Conservation (phyloP, 2,113 vertebrate species). For the Sterna hirundo region DNA sequence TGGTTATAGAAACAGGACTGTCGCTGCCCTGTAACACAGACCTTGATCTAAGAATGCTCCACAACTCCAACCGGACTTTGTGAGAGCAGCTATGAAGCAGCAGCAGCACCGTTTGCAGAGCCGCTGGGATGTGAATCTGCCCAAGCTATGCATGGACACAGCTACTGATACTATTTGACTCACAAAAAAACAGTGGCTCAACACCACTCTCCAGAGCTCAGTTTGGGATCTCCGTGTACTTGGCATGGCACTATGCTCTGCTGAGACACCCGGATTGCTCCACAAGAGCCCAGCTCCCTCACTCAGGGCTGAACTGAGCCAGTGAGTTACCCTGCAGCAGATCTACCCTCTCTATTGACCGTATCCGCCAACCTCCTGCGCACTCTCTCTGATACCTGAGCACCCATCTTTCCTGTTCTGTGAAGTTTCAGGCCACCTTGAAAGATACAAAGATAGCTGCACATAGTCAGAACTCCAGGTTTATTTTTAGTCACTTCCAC, state of each 20-base stretch:
- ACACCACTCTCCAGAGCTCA: neutral
- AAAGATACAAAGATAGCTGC: neutral
- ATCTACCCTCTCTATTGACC: neutral
- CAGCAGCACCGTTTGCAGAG: neutral
- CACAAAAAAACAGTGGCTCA: neutral
- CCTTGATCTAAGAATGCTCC: neutral
- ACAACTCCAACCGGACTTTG: no score
- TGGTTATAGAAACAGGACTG: neutral
- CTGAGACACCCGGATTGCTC: neutral
- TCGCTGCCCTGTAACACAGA: neutral
- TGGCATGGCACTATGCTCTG: neutral
- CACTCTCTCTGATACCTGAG: neutral
- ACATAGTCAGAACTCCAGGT: neutral
- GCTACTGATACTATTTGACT: neutral
- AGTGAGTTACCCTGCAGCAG: neutral
- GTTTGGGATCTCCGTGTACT: neutral
- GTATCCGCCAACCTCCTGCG: fast-evolving
- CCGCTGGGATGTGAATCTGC: neutral
- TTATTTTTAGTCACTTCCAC: neutral
- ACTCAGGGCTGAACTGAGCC: neutral
- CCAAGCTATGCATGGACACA: neutral
- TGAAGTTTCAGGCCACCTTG: neutral
- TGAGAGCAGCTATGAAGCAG: neutral
- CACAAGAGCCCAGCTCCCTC: neutral
- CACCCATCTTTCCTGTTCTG: neutral